Conservation (phyloP, 2,888 invertebrate species). For the Aquatica leii region DNA sequence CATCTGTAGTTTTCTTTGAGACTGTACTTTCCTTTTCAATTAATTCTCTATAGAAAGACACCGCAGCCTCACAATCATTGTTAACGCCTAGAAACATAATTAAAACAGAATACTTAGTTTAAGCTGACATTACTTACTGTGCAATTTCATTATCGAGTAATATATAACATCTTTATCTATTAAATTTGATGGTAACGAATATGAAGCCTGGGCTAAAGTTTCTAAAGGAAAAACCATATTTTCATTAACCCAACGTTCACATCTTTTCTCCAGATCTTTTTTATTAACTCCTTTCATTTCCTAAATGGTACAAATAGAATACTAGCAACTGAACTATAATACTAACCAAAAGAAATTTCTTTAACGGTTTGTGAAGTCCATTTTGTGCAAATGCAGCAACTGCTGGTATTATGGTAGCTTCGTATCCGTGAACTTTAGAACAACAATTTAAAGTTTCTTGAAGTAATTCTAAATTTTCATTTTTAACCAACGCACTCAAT, state of each 20-base stretch:
- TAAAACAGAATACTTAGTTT: constrained; percentile 18
- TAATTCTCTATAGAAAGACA: constrained; percentile 62
- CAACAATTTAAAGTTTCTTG: constrained; percentile 54
- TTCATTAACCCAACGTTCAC: constrained; percentile 53
- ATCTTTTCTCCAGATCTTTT: constrained; percentile 49
- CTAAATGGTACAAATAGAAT: constrained; percentile 50
- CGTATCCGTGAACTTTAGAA: constrained; percentile 58
- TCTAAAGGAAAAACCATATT: constrained; percentile 50
- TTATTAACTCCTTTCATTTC: constrained; percentile 56
- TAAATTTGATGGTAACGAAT: constrained; percentile 42
- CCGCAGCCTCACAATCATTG: constrained; percentile 61
- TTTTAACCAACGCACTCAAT: constrained; percentile 58
- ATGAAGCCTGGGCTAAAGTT: constrained; percentile 46
- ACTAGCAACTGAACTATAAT: constrained; percentile 48
- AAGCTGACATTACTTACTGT: constrained; percentile 63
- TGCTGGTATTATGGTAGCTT: constrained; percentile 61
- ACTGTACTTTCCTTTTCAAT: constrained; percentile 61
- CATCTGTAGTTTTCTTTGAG: constrained; percentile 57
- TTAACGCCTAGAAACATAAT: constrained; percentile 61
- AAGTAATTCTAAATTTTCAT: constrained; percentile 57
- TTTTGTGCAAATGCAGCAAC: constrained; percentile 66
- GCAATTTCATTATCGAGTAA: constrained; percentile 62
- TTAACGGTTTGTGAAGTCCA: constrained; percentile 63
- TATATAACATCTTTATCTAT: constrained; percentile 61
- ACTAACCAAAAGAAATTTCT: constrained; percentile 62